Conservation (phyloP, 2,113 vertebrate genomes). For the Pteruthius melanotis region DNA sequence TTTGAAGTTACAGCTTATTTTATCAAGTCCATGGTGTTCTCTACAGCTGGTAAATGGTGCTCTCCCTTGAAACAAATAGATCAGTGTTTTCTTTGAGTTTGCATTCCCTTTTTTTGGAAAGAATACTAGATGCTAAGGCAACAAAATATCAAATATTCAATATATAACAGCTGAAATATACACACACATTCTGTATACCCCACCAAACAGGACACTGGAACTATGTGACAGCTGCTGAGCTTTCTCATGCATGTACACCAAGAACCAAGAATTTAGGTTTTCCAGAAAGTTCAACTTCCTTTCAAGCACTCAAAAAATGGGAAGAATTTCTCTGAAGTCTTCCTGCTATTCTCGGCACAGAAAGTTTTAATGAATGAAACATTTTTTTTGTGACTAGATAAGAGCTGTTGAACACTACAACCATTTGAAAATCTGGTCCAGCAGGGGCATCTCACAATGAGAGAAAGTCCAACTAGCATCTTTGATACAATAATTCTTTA, state of each 20-base stretch:
- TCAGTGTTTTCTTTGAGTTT: neutral
- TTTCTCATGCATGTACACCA: constrained; percentile 44
- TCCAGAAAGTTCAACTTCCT: neutral
- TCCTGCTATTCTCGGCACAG: neutral
- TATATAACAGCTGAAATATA: neutral
- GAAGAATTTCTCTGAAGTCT: neutral
- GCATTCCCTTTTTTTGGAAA: constrained; percentile 32
- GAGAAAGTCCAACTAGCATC: neutral
- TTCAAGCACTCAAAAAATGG: neutral
- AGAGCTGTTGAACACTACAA: neutral
- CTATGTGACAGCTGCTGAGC: constrained; percentile 18
- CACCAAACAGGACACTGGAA: constrained; percentile 32
- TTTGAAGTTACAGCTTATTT: constrained; percentile 19
- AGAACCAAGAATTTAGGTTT: neutral
- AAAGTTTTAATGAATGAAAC: neutral
- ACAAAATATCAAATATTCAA: constrained; percentile 9
- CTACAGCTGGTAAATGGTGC: neutral
- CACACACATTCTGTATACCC: neutral
- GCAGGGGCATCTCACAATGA: neutral
- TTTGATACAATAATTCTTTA: neutral
- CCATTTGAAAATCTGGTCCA: neutral
- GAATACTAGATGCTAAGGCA: constrained; percentile 6
- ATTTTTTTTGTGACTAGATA: neutral
- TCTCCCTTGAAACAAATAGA: neutral
- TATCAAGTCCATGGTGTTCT: neutral